A percentile compares a stretch with the other conserved stretches of the same genome.
Evolutionary conservation across 92 coral and sea anemone species (phyloP).

Genomic region (Meandrina meandrites): DNA sequence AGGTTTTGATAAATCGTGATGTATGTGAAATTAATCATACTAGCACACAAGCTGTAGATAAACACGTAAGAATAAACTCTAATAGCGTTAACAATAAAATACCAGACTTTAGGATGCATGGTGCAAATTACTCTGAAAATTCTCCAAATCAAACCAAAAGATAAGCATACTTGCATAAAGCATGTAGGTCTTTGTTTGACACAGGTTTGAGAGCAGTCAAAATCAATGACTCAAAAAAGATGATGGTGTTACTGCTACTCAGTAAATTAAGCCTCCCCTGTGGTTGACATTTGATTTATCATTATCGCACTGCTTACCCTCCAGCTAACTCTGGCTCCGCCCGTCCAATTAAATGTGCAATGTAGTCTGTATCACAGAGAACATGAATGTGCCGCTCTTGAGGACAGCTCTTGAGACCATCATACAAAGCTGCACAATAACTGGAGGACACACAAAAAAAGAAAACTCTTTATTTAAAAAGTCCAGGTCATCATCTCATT

Average conservation of each 20-base stretch:
- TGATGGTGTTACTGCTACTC: too few relatives aligned
- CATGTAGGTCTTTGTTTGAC: too few relatives aligned
- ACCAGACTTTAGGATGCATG: too few relatives aligned
- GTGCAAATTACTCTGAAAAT: too few relatives aligned
- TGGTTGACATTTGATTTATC: background rate
- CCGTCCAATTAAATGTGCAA: constrained; percentile 89
- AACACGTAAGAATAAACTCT: too few relatives aligned
- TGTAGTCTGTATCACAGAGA: constrained; percentile 86
- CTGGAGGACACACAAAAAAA: constrained; percentile 38
- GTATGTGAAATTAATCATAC: background rate
- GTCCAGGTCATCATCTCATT: background rate
- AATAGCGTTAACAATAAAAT: too few relatives aligned
- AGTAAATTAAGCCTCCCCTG: background rate
- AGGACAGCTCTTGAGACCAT: constrained; percentile 93
- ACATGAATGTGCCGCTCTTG: constrained; percentile 96
- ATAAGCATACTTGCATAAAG: too few relatives aligned
- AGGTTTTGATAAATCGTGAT: background rate
- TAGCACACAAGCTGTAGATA: too few relatives aligned
- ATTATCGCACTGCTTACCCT: constrained; percentile 62
- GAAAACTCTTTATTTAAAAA: background rate
- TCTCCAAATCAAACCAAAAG: too few relatives aligned
- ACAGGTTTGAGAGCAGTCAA: background rate
- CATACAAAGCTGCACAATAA: constrained; percentile 90
- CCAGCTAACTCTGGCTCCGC: constrained; percentile 99
- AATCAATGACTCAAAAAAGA: background rate